Base-by-base conservation (phyloP, 1,140 invertebrate genomes). In the Trichonephila clavata region DNA sequence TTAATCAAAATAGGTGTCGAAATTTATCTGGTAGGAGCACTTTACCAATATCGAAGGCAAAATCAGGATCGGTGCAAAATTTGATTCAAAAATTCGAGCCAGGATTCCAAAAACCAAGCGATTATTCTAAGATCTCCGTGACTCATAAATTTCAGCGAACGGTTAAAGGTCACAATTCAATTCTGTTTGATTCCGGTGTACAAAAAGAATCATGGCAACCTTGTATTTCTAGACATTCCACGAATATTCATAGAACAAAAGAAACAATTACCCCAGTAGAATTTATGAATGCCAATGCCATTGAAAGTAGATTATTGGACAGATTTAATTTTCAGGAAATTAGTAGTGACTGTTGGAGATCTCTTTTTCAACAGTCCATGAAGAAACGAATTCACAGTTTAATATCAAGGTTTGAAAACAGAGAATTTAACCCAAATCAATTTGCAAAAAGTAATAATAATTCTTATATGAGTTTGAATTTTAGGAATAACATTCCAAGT, bases 41-140 rank as follows among this genome's bases (percentile, higher is more conserved):
- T 8, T 68, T 81, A 57, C 14, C 68, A 1, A 6, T 32, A 2
- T 68, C 91, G 20, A 65, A 32, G 10, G 50, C 18, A 24, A 59
- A 59, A 16, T 61, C 91, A 1, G 84, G 84, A 32, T 93, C 92
- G 0, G 92, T 93, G 18, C 92, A 93, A 88, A 87, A 93, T 88
- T 50, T 93, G 8, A 88, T 86, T 50, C 14, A 88, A 21, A 87
- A 50, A 63, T 93, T 80, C 60, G 92, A 93, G 60, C 57, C 81
- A 27, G 59, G 13, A 7, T 3, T 24, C 5, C 13, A 59, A n/a
- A 84, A 84, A 59, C 21, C 21, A 59, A 84, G 16, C n/a, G 32
- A 16, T 60, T n/a, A 16, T 4, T 60, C 83, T 18, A 32, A 77
- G 7, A 16, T 77, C 1, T 77, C 71, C 5, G 18, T 77, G 27